Conservation (phyloP, 2,797 vertebrate species). For the Premnoplex brunnescens region DNA sequence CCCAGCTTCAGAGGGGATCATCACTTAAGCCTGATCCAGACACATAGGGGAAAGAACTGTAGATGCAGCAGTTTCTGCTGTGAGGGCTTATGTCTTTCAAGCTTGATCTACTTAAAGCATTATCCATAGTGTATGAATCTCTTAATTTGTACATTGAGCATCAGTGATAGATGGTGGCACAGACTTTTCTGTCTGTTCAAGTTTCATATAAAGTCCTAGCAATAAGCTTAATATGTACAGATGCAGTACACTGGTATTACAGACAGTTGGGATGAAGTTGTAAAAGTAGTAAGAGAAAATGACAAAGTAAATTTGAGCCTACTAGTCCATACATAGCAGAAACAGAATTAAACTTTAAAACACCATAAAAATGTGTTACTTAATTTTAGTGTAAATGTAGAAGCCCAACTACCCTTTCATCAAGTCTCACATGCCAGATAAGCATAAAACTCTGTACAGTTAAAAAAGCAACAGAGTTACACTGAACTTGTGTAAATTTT, state of each 20-base stretch:
- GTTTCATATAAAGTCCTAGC: not conserved
- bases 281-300: not conserved
- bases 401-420: not conserved
- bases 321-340: not conserved
- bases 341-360: not conserved
- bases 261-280: not conserved
- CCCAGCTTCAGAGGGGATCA: not conserved
- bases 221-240: not conserved
- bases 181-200: not conserved
- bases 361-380: not conserved
- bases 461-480: not conserved
- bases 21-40: not conserved
- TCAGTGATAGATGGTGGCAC: not conserved
- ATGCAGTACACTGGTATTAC: not conserved
- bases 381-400: not conserved
- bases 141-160: not conserved
- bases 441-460: not conserved
- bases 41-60: not conserved
- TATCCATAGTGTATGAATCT: not conserved
- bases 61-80: not conserved
- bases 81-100: not conserved
- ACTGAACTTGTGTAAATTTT: not conserved
- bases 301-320: not conserved
- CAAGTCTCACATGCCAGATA: not conserved
- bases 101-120: slow-evolving; percentile 21